Conservation (phyloP, 2,113 vertebrate species). For the Vireo altiloquus region DNA sequence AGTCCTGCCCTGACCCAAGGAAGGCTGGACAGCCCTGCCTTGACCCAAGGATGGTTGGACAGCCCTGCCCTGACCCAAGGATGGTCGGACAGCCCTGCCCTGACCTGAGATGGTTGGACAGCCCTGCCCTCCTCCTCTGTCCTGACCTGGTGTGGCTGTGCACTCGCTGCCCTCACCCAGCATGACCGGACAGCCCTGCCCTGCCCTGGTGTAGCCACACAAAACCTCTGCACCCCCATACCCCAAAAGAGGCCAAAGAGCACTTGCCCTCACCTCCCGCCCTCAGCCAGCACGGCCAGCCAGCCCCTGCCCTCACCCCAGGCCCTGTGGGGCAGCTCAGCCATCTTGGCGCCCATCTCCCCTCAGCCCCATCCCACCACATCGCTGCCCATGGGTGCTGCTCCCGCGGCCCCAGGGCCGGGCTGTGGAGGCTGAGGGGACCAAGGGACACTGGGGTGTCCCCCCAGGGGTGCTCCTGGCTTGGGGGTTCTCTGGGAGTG, state of each 20-base stretch:
- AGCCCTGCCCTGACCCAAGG: background rate
- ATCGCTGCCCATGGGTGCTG: no score
- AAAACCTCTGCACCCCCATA: background rate
- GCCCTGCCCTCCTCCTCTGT: background rate
- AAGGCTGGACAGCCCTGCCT: background rate
- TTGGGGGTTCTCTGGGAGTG: fast-evolving
- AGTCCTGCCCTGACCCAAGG: background rate
- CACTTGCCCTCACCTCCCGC: background rate
- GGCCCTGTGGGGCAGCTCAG: background rate
- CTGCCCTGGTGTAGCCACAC: no score
- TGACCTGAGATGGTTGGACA: background rate
- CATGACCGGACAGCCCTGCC: no score
- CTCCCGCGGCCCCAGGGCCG: fast-evolving
- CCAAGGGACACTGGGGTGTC: background rate
- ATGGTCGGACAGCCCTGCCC: background rate
- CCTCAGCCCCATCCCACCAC: background rate
- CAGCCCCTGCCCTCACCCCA: background rate
- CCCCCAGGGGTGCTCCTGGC: background rate
- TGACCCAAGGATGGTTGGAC: background rate
- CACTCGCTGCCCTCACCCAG: no score
- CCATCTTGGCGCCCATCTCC: fast-evolving
- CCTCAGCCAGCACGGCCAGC: background rate
- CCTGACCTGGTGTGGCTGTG: no score
- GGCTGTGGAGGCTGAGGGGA: background rate
- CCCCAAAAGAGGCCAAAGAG: background rate